phyloP scores from a whole-genome alignment of 2,888 invertebrate species.

The Bimastos eiseni region DNA sequence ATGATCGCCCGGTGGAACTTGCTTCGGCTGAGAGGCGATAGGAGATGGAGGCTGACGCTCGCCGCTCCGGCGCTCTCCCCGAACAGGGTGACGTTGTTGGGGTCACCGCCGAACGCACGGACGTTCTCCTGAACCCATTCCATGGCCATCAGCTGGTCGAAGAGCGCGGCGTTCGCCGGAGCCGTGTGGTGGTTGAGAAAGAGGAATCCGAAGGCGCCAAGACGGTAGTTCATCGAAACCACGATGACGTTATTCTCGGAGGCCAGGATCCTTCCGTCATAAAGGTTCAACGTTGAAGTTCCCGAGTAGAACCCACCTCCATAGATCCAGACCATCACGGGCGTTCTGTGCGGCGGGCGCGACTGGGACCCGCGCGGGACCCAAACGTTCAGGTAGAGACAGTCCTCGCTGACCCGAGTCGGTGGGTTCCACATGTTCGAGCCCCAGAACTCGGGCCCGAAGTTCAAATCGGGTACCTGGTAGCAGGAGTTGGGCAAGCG shows the following conservation, averaged over 20 bases:
- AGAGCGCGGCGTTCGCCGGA: constrained; percentile 89
- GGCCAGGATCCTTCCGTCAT: constrained; percentile 86
- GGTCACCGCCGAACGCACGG: constrained; percentile 71
- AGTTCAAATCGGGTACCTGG: constrained; percentile 42
- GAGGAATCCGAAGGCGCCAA: constrained; percentile 79
- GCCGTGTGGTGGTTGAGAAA: constrained; percentile 69
- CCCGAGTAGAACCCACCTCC: constrained; percentile 77
- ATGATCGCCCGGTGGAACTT: constrained; percentile 77
- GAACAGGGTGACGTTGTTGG: constrained; percentile 89
- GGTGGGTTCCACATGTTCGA: constrained; percentile 40
- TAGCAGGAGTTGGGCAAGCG: constrained; percentile 44
- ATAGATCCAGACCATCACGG: constrained; percentile 86
- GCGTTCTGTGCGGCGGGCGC: constrained; percentile 65
- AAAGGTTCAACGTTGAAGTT: constrained; percentile 86
- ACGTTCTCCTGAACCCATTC: constrained; percentile 62
- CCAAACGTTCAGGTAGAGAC: constrained; percentile 90
- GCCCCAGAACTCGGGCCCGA: constrained; percentile 39
- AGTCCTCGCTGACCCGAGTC: constrained; percentile 74
- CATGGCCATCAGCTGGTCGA: constrained; percentile 90
- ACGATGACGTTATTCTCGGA: constrained; percentile 86
- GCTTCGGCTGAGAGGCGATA: constrained; percentile 85
- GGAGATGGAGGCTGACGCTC: constrained; percentile 75
- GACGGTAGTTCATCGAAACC: constrained; percentile 91
- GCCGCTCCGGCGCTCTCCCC: constrained; percentile 96
- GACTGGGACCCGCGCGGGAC: constrained; percentile 68